A percentile compares a stretch with the other conserved stretches of the same genome.
These are phyloP conservation scores for Rhynchonycteris naso DNA, from an alignment of 2,797 vertebrate genomes.

Conservation along the genomic window DNA sequence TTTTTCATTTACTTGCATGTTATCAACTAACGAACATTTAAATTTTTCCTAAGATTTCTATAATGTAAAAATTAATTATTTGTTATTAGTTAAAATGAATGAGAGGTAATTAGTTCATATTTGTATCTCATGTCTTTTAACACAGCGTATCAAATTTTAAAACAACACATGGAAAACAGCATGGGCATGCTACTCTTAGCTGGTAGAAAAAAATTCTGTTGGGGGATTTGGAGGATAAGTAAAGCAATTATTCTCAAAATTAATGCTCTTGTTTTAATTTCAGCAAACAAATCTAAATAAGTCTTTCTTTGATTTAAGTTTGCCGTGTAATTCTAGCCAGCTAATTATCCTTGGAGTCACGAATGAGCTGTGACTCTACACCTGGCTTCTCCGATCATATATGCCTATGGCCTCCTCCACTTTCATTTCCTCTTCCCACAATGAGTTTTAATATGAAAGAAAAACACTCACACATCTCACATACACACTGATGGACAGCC, in stretches of 20 bases:
- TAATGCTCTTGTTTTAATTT: conserved; percentile 61
- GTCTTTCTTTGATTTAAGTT: conserved; percentile 69
- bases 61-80: conserved; percentile 33
- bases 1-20: conserved; percentile 32
- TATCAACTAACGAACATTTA: conserved; percentile 16
- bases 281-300: conserved; percentile 71
- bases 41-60: conserved; percentile 31
- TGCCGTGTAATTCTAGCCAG: conserved; percentile 66
- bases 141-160: conserved; percentile 24
- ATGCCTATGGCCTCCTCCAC: conserved; percentile 50
- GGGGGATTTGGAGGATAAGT: neutral
- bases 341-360: conserved; percentile 64
- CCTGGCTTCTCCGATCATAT: conserved; percentile 68
- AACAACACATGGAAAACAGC: conserved; percentile 47
- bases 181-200: neutral
- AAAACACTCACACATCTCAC: conserved; percentile 64
- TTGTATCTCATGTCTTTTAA: conserved; percentile 54
- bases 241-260: conserved; percentile 72
- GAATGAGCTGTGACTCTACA: conserved; percentile 51
- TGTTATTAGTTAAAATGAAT: conserved; percentile 26
- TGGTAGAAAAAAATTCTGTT: conserved; percentile 42
- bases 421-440: conserved; percentile 66
- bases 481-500: conserved; percentile 52
- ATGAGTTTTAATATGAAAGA: conserved; percentile 69
- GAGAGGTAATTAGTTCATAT: conserved; percentile 30